Evolutionary conservation across 2,113 vertebrate species (phyloP), one percentile per base, ranked within the genome.

Genomic region (Sceloporus tristichus): DNA sequence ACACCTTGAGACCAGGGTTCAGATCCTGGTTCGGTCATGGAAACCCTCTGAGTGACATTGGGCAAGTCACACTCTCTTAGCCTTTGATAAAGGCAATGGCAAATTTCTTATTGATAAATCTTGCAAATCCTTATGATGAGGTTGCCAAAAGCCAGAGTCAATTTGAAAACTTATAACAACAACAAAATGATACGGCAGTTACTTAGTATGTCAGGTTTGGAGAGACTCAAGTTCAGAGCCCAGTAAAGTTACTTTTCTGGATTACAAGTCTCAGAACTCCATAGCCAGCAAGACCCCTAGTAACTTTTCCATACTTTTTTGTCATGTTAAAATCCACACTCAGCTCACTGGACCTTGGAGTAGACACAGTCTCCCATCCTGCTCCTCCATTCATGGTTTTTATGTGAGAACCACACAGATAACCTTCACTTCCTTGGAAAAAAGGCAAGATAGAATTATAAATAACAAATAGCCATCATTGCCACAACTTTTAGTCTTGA

Each of bases 401-500:
- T 66, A 13, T 82, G 9, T 42, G 40, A 19, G 34, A 23, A 23
- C 56, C 56, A n/a, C 38, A 59, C 19, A 25, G 11, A 65, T 81
- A 11, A 65, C 16, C 8, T 65, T 81, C 18, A 38, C 1, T 25
- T 14, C 53, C 78, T 27, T n/a, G 27, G 78, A n/a, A 8, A 29
- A 71, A 71, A 29, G 68, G 56, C 7, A 81, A 65, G 19, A 13
- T 13, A 13, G 18, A 65, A 65, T 14, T 65, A n/a, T 65, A 62
- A 29, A 21, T 62, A 73, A 56, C 54, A 84, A 18, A 0, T 0
- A 59, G 91, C 89, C 86, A 92, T 91, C 90, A 92, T 90, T 93
- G 83, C 54, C 78, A 53, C 75, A 81, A 27, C 71, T 93, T 95
- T 93, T 59, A 79, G 89, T 74, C 48, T 21, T 89, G 93, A 89